Conservation (phyloP, 2,797 vertebrate genomes). For the Gymnoscopelus braueri region DNA sequence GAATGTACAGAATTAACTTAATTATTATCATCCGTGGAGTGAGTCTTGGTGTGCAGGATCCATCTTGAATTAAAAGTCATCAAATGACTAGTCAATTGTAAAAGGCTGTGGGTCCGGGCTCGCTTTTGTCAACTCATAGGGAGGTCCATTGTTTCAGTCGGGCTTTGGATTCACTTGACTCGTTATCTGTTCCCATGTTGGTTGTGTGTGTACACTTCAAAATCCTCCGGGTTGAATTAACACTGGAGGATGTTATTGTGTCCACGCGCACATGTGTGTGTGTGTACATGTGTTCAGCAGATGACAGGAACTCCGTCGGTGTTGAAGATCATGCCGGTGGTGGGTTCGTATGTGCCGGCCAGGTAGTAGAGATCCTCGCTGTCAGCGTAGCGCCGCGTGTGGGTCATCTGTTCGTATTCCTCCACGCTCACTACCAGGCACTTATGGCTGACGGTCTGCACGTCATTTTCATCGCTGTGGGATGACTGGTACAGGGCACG, state of each 20-base stretch:
- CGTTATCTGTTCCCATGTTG: too few species aligned
- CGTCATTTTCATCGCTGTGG: slow-evolving; percentile 97
- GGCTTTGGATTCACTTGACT: too few species aligned
- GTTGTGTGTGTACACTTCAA: too few species aligned
- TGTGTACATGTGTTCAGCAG: slow-evolving; percentile 80
- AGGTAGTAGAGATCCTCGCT: slow-evolving; percentile 99
- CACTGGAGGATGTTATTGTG: too few species aligned
- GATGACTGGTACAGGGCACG: slow-evolving; percentile 98
- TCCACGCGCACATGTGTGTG: background rate
- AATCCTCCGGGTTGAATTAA: too few species aligned
- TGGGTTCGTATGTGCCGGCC: slow-evolving; percentile 98
- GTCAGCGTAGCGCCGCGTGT: slow-evolving; percentile 97
- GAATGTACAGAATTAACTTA: too few species aligned
- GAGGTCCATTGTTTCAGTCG: slow-evolving; percentile 1
- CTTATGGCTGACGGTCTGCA: slow-evolving; percentile 99
- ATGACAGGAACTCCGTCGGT: slow-evolving; percentile 96
- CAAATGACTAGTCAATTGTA: slow-evolving; percentile 32
- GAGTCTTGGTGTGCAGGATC: too few species aligned
- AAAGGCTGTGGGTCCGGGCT: background rate
- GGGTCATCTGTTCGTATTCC: slow-evolving; percentile 97
- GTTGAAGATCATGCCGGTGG: slow-evolving; percentile 99
- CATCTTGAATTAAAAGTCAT: slow-evolving; percentile 18
- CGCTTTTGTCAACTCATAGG: background rate
- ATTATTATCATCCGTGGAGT: too few species aligned
- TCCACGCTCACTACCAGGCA: slow-evolving; percentile 97